Base-by-base conservation (phyloP, 2,113 vertebrate genomes). In the Chloebia gouldiae region DNA sequence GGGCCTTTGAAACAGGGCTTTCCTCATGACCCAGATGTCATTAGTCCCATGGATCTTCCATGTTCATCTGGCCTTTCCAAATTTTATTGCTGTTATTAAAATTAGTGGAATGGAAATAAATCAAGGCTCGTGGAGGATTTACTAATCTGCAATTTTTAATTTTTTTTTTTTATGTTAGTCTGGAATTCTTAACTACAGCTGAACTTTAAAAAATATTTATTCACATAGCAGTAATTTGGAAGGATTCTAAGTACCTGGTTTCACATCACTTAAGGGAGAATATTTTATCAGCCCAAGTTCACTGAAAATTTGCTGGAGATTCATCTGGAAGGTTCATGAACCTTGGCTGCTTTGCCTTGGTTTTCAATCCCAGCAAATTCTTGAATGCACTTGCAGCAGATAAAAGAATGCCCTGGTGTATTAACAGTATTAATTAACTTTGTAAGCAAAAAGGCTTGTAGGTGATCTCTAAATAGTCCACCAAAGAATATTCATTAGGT, bases 371-470 rank as follows among this genome's bases (percentile, higher is more conserved):
- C 24, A 68, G 9, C 40, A 81, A 39, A 54, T 24, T n/a, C 22
- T 53, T 69, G 9, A n/a, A 45, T 47, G 19, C 45, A 17, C 70
- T 86, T 88, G 79, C 19, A 75, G 47, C 42, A 42, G 47, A 14
- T 35, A 57, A 77, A 82, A 70, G 40, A 86, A 65, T 54, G 47
- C n/a, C 37, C 57, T 53, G 30, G 14, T 87, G 65, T 68, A 69
- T 56, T 68, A 79, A 33, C 20, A 63, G 20, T 33, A 35, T 71
- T 91, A 73, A 94, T 94, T 86, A 85, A 82, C 59, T 95, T 15
- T 87, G 60, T 81, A 96, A 95, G 93, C 81, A 94, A 49, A 93
- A 59, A 19, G 56, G 21, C 57, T 92, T 88, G 54, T 92, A 83
- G 73, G 24, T 69, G 56, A 60, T 95, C 53, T 71, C 54, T 81